Base-by-base conservation (phyloP, 2,797 vertebrate species). In the Liasis olivaceus region DNA sequence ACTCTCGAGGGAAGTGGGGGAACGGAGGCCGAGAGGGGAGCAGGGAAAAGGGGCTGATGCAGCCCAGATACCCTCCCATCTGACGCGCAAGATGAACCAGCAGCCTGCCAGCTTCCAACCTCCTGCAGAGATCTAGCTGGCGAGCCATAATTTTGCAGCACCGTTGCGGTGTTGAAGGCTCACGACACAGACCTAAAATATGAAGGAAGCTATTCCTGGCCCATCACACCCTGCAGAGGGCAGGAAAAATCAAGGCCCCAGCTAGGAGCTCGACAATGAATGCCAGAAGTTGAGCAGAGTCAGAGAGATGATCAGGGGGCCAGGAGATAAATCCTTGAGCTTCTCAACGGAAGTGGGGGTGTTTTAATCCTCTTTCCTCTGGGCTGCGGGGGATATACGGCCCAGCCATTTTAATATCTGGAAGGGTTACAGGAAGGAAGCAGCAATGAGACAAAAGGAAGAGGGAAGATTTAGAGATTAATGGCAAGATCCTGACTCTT, bases 351-450 rank as follows among this genome's bases (percentile, higher is more conserved):
- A 93, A 87, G 58, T 5, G 64, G 89, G 66, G 47, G 89, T 42
- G 15, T 31, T 90, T 84, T 93, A 93, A 88, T 90, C 92, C 87
- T 90, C 85, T 90, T 93, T 88, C 85, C 85, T 88, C 24, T 22
- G 2, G 59, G 24, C 66, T 20, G 42, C 47, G 14, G 5, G 22
- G 14, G 15, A 51, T 24, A 11, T 4, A 14, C 20, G 20, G 36
- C 28, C 31, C 0, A 11, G 66, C 86, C n/a, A 59, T 56, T 69
- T 86, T 89, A 89, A 85, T 51, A 64, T 14, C 14, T 5, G 24
- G 84, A 81, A 90, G 59, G 85, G 72, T 26, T 9, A 1, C 5
- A 31, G 66, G 54, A 69, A 87, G 54, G 47, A 85, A 84, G 62
- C 1, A 3, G 11, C 1, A 0, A 36, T 0, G 28, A 85, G 88